A percentile compares a stretch with the other conserved stretches of the same genome.
These are phyloP conservation scores for Capreolus pygargus DNA, from an alignment of 2,113 vertebrate genomes.

Conservation along the genomic window DNA sequence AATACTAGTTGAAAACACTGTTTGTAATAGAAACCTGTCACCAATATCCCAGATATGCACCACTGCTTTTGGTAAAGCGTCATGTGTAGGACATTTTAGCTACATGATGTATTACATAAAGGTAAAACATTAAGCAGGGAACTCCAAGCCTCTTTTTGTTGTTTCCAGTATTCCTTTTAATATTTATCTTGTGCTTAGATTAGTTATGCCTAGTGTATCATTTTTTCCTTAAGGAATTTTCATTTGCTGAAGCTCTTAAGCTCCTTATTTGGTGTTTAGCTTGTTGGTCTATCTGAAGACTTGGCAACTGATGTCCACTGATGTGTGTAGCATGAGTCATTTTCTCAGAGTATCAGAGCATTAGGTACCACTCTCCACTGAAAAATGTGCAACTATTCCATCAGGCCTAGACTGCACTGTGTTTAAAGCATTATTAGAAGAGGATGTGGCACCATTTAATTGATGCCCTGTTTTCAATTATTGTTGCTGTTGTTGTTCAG, in stretches of 20 bases:
- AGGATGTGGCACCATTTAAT: rapidly evolving
- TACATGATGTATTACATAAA: rapidly evolving
- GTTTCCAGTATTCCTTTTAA: not conserved
- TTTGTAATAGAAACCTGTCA: too few species aligned
- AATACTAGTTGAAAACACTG: not conserved
- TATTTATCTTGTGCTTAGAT: not conserved
- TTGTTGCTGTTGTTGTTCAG: not conserved
- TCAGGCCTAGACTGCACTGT: rapidly evolving
- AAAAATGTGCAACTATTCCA: not conserved
- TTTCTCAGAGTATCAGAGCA: rapidly evolving
- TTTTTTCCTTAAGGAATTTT: not conserved
- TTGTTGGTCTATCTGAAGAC: not conserved
- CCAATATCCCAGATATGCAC: not conserved
- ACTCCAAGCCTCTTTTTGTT: not conserved
- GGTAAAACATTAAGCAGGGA: not conserved
- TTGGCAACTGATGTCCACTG: rapidly evolving
- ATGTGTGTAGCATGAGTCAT: rapidly evolving
- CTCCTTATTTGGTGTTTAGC: not conserved
- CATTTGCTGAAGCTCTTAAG: not conserved
- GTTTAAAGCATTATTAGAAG: not conserved
- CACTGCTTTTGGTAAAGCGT: not conserved
- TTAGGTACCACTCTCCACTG: rapidly evolving
- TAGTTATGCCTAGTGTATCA: not conserved
- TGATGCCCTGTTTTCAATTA: not conserved
- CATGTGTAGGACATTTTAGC: not conserved